Percentiles rank a stretch among this genome's conserved stretches.
Evolutionary conservation across 2,888 invertebrate species (phyloP).

Genomic region (Norana najaformis): DNA sequence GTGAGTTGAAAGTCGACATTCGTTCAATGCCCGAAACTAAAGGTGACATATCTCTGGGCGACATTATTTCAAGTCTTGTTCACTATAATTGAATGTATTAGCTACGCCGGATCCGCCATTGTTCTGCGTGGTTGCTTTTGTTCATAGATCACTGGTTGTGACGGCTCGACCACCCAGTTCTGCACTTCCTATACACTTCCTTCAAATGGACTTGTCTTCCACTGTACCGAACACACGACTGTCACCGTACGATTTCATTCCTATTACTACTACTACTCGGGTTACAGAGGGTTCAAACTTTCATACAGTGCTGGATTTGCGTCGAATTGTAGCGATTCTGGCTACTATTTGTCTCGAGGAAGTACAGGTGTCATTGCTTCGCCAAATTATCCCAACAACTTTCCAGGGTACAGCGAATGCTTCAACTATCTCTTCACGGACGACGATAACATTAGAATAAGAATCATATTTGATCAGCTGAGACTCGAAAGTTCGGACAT

Average conservation of each 20-base stretch:
- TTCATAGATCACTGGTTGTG: not conserved
- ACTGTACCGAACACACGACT: not conserved
- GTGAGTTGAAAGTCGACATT: too few relatives aligned
- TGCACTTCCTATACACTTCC: not conserved
- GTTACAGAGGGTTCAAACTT: not conserved
- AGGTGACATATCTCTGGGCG: too few relatives aligned
- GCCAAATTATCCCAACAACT: not conserved
- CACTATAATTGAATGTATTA: too few relatives aligned
- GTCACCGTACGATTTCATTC: not conserved
- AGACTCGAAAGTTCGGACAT: not conserved
- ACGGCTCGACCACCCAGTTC: not conserved
- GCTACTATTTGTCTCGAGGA: not conserved
- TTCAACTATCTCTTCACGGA: constrained; percentile 19
- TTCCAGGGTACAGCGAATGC: not conserved
- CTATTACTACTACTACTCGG: not conserved
- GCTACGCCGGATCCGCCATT: too few relatives aligned
- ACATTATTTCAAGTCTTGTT: too few relatives aligned
- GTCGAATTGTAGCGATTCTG: not conserved
- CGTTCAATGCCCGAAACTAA: too few relatives aligned
- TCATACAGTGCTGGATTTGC: not conserved
- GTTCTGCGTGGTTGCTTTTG: not conserved
- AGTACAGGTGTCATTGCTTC: not conserved
- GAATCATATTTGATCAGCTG: not conserved
- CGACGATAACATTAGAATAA: not conserved
- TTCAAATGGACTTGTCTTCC: not conserved